phyloP scores from a whole-genome alignment of 1,140 invertebrate species.

The Manduca sexta region DNA sequence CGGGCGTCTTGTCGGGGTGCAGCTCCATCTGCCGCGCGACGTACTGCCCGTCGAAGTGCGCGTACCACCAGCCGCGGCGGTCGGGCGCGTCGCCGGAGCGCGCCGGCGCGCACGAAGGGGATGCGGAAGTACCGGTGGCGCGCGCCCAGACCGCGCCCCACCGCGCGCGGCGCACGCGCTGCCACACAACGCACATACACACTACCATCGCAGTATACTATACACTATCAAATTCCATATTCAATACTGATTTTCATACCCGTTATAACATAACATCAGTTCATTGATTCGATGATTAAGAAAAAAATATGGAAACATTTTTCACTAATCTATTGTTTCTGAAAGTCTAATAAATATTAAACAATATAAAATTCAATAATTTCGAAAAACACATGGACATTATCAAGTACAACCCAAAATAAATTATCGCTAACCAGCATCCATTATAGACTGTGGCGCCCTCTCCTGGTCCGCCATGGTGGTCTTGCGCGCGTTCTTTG shows the following conservation, averaged over 20 bases:
- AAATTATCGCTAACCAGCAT: slow-evolving; percentile 74
- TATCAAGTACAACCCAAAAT: neutral
- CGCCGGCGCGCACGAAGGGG: slow-evolving; percentile 86
- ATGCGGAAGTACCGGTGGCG: slow-evolving; percentile 95
- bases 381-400: neutral
- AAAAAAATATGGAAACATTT: too few species aligned
- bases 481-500: slow-evolving; percentile 91
- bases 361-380: neutral
- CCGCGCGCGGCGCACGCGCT: slow-evolving; percentile 75
- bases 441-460: slow-evolving; percentile 90
- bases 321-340: too few species aligned
- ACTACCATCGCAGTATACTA: neutral
- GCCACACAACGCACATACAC: slow-evolving; percentile 33
- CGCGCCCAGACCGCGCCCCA: slow-evolving; percentile 76
- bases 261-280: neutral
- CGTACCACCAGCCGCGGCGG: slow-evolving; percentile 94
- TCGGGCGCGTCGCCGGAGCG: slow-evolving; percentile 32
- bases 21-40: slow-evolving; percentile 98
- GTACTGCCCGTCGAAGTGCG: slow-evolving; percentile 98
- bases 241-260: neutral
- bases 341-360: neutral
- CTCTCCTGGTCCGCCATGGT: slow-evolving; percentile 89
- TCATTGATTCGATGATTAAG: too few species aligned
- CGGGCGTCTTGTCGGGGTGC: slow-evolving; percentile 91
- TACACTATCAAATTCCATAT: neutral